phyloP scores from a whole-genome alignment of 2,113 vertebrate species.

The Syrmaticus mikado region DNA sequence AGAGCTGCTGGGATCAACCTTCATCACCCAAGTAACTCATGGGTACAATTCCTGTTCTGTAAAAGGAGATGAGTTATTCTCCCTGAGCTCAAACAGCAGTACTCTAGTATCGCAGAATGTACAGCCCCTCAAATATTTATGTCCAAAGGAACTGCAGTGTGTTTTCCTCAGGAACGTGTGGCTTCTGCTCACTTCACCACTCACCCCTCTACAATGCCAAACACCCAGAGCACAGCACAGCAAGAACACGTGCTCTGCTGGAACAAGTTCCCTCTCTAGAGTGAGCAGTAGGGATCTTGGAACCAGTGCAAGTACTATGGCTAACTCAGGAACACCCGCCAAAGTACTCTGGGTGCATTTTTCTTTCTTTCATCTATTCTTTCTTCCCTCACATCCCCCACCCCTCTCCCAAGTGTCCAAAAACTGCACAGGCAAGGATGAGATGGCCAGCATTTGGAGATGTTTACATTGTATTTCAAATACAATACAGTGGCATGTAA shows the following conservation, averaged over 20 bases:
- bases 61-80: neutral
- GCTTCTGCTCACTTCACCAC: constrained; percentile 49
- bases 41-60: neutral
- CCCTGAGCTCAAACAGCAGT: neutral
- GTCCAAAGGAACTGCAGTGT: constrained; percentile 34
- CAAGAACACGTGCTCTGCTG: neutral
- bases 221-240: neutral
- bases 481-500: constrained; percentile 77
- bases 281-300: neutral
- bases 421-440: constrained; percentile 72
- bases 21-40: neutral
- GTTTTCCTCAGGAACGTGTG: constrained; percentile 58
- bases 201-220: neutral
- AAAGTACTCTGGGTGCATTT: constrained; percentile 46
- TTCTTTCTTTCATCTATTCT: constrained; percentile 16
- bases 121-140: neutral
- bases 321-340: constrained; percentile 76
- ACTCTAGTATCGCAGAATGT: neutral
- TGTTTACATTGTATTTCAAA: constrained; percentile 78
- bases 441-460: constrained; percentile 71
- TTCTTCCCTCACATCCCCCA: neutral
- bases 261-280: neutral
- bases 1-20: constrained; percentile 19
- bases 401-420: constrained; percentile 34
- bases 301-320: constrained; percentile 35